Base-by-base conservation (phyloP, 1,140 invertebrate species). In the Teleopsis dalmanni region DNA sequence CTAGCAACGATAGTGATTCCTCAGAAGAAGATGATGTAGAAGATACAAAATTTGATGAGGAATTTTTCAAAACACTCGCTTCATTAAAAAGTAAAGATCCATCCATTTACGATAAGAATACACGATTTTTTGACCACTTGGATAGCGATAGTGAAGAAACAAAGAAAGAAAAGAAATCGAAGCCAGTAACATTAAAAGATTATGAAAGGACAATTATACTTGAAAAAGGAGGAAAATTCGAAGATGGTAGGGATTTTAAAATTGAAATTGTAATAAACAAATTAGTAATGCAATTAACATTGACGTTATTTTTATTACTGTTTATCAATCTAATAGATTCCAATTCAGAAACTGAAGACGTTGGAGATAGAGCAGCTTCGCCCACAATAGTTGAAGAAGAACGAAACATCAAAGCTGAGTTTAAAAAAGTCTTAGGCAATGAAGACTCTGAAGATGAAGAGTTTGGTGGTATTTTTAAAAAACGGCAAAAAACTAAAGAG, bases 41-140 rank as follows among this genome's bases (percentile, higher is more conserved):
- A 22, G 76, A 77, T 49, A 70, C 78, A 53, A 76, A 84, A 54
- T 75, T 89, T 33, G 92, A 96, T 60, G 83, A 85, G 59, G 81
- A 87, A 43, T 96, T 95, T 71, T 82, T 90, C 5, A 88, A 87
- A 73, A 87, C 91, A 0, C 70, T 95, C 1, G 78, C 91, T 2
- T 83, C 79, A 48, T 68, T 97, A 6, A 96, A 95, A 67, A 87
- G 81, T 25, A 89, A 88, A 70, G 87, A 95, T 76, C 88, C 91
- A 1, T 79, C 77, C 56, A 93, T 95, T 54, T 95, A 95, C 73
- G 79, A 95, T 58, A 76, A 82, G 43, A 76, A 81, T 50, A 73
- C 78, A 10, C 80, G 76, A 37, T 95, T 91, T 65, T 95, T 93
- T 72, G 56, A 51, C 3, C 62, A 70, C 47, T 62, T 60, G 50